These are phyloP conservation scores for Borostomias antarcticus DNA, from an alignment of 2,797 vertebrate genomes.

Conservation along the genomic window DNA sequence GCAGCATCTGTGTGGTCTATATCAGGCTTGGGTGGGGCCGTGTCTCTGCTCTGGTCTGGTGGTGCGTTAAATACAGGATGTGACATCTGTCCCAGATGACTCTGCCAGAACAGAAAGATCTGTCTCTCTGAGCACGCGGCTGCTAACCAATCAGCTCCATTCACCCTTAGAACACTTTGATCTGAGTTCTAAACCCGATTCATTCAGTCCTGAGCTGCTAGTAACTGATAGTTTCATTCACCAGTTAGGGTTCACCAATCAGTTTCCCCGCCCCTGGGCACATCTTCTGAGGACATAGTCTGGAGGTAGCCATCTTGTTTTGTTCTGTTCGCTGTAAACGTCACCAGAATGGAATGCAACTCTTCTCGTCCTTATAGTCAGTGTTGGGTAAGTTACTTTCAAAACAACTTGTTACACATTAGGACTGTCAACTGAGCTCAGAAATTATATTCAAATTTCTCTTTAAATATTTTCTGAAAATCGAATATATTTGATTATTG, in stretches of 20 bases:
- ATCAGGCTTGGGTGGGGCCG: not conserved
- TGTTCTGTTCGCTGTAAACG: not conserved
- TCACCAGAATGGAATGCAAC: not conserved
- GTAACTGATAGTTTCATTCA: not conserved
- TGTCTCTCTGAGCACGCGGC: slow-evolving; percentile 4
- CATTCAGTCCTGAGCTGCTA: not conserved
- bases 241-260: not conserved
- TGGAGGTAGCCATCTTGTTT: not conserved
- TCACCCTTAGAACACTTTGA: not conserved
- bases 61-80: slow-evolving; percentile 3
- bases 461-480: too few relatives aligned
- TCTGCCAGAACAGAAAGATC: not conserved
- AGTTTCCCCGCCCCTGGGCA: not conserved
- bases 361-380: too few relatives aligned
- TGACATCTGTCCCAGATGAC: slow-evolving; percentile 1
- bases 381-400: too few relatives aligned
- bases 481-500: too few relatives aligned
- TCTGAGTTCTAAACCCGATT: too few relatives aligned
- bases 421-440: too few relatives aligned
- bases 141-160: slow-evolving; percentile 4
- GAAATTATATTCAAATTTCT: too few relatives aligned
- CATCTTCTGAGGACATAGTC: not conserved
- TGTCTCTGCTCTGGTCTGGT: not conserved
- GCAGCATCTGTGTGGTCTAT: too few relatives aligned
- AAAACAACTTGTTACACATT: too few relatives aligned